Evolutionary conservation across 2,888 invertebrate genomes (phyloP), one percentile per base, ranked within the genome.

Genomic region (Campoletis raptor): DNA sequence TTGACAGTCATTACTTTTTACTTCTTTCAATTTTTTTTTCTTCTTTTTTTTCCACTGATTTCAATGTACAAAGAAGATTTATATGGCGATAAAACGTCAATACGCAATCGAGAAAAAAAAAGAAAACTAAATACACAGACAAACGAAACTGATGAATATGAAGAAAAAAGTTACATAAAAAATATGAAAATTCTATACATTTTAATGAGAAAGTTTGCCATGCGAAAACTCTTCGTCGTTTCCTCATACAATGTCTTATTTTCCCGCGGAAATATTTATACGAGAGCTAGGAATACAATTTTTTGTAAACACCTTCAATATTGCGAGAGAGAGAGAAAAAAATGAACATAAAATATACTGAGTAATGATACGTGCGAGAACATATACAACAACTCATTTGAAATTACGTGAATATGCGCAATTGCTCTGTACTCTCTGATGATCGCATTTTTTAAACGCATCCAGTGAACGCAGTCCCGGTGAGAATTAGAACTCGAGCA

Each of bases 401-500:
- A 37, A n/a, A 72, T 67, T 54, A 54, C 85, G 81, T 45, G 81
- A 40, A 52, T 82, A 61, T 74, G 81, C 78, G 81, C 78, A 78
- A 81, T 78, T 52, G 45, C 15, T 72, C 40, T 52, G 45, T 54
- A n/a, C 52, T 73, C 52, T 73, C 30, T 24, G 81, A 45, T 69
- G 61, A 15, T 76, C 48, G 54, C 24, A 57, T 81, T 85, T 83
- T 83, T 69, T 64, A 48, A 77, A 37, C 40, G 70, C 24, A 54
- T 54, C 37, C 54, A 9, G 40, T 70, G 77, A 64, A 54, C 54
- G 67, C n/a, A 66, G 69, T 48, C 36, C 24, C n/a, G 54, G 61
- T 84, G 48, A 81, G 69, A 85, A 86, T 74, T 64, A 73, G 70
- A 79, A 37, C 79, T 79, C 73, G 57, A 72, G 67, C 37, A 9